These are phyloP conservation scores for Telmatochromis brachygnathus DNA, from an alignment of 2,113 vertebrate genomes.

Conservation along the genomic window DNA sequence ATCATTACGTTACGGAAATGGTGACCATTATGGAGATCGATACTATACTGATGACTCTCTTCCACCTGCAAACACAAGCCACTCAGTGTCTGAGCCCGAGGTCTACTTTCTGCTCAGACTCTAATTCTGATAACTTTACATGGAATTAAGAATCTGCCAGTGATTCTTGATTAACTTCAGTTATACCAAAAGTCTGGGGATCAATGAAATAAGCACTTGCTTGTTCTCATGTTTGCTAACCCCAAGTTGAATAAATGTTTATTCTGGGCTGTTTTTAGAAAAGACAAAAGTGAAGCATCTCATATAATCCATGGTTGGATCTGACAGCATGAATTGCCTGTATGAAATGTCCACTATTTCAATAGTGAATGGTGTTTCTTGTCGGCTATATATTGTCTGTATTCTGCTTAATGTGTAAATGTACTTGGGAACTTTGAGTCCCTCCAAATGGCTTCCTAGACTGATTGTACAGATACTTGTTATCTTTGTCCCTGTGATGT, in stretches of 20 bases:
- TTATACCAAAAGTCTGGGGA: slow-evolving; percentile 4
- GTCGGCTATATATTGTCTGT: slow-evolving; percentile 47
- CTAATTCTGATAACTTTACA: slow-evolving; percentile 56
- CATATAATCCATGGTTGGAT: slow-evolving; percentile 30
- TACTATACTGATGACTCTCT: slow-evolving; percentile 60
- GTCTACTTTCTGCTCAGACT: slow-evolving; percentile 92
- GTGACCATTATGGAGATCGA: slow-evolving; percentile 68
- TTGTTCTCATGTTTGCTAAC: neutral
- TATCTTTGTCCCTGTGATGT: slow-evolving; percentile 66
- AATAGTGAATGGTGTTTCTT: slow-evolving; percentile 34
- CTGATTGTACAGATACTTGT: slow-evolving; percentile 52
- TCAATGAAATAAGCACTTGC: neutral
- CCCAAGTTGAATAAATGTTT: neutral
- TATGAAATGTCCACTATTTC: slow-evolving; percentile 41
- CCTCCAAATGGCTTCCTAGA: slow-evolving; percentile 27
- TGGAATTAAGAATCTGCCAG: neutral
- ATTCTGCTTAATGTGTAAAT: slow-evolving; percentile 55
- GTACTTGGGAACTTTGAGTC: slow-evolving; percentile 32
- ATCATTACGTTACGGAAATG: slow-evolving; percentile 57
- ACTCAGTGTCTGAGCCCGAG: slow-evolving; percentile 80
- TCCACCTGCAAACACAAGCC: slow-evolving; percentile 64
- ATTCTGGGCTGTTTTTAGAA: slow-evolving; percentile 4
- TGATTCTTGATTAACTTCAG: neutral
- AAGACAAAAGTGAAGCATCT: slow-evolving; percentile 11
- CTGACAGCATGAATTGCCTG: slow-evolving; percentile 44